Evolutionary conservation across 2,113 vertebrate genomes (phyloP), one percentile per base, ranked within the genome.

Genomic region (Menura novaehollandiae): DNA sequence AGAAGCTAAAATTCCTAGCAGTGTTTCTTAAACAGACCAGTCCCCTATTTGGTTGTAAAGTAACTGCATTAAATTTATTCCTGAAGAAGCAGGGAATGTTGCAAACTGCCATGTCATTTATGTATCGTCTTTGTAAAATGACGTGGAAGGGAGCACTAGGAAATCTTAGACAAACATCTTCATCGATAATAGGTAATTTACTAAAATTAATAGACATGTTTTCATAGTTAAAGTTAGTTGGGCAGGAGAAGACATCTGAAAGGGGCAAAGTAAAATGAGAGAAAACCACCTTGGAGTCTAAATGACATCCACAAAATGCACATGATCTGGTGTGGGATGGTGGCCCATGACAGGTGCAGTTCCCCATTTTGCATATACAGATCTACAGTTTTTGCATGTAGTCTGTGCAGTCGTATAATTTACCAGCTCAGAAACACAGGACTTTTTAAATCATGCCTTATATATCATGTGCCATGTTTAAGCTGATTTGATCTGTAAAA

Each of bases 401-500:
- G 28, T 32, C 41, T 73, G 16, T 80, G 47, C 41, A 15, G 81
- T 84, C 59, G 5, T 37, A 23, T 39, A 55, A 80, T 87, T 68
- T 72, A 17, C 37, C 26, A 46, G n/a, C 62, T 85, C 37, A 53
- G 28, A 55, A 67, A 37, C 28, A 56, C 26, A 64, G 32, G 41
- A 66, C 37, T 67, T 71, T 37, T 67, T 2, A 35, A 88, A 88
- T 89, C 39, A 67, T 0, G 0, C 11, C 35, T 85, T 88, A 43
- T 37, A 9, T 86, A 81, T 71, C 28, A 10, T 5, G 2, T 84
- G n/a, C 60, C 28, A 4, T 59, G 68, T 91, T 94, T 76, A 76
- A 91, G 88, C 85, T 88, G 44, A 9, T 55, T 84, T 37, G 74
- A 93, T 96, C 93, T 84, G 51, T 95, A 94, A 96, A 97, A 67